Conservation (phyloP, 2,797 vertebrate species). For the Glyptemys insculpta region DNA sequence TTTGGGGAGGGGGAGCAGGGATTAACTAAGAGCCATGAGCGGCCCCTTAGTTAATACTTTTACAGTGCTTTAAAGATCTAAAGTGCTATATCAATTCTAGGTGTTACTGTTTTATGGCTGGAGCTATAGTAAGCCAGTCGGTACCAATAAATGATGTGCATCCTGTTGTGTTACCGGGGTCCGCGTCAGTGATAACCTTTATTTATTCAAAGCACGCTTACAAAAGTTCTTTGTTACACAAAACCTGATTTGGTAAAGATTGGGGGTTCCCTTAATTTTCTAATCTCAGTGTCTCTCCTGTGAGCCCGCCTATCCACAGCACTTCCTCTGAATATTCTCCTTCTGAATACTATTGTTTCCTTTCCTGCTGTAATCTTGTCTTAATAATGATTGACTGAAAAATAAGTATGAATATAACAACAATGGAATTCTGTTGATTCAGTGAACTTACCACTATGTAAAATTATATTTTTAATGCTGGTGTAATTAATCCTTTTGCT, state of each 20-base stretch:
- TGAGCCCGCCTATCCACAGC: neutral
- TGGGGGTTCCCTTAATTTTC: neutral
- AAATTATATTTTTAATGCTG: slow-evolving; percentile 40
- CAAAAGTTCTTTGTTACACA: neutral
- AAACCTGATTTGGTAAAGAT: neutral
- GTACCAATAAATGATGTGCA: neutral
- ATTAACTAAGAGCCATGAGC: neutral
- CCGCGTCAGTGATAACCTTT: neutral
- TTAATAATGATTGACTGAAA: neutral
- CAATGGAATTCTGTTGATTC: neutral
- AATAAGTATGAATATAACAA: neutral
- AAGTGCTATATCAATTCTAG: slow-evolving; percentile 26
- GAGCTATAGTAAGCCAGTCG: neutral
- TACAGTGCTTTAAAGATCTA: neutral
- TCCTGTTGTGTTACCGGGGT: neutral
- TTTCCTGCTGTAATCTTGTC: neutral
- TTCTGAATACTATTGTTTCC: neutral
- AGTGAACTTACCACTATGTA: neutral
- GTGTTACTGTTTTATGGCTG: neutral
- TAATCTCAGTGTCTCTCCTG: neutral
- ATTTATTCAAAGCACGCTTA: neutral
- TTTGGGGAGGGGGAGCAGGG: neutral
- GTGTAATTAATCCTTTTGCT: slow-evolving; percentile 51
- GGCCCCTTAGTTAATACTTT: slow-evolving; percentile 2
- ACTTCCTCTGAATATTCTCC: neutral